Percentiles rank a stretch among this genome's conserved stretches.
Conservation (phyloP, 2,113 vertebrate genomes). For the Benitochromis conjunctus region DNA sequence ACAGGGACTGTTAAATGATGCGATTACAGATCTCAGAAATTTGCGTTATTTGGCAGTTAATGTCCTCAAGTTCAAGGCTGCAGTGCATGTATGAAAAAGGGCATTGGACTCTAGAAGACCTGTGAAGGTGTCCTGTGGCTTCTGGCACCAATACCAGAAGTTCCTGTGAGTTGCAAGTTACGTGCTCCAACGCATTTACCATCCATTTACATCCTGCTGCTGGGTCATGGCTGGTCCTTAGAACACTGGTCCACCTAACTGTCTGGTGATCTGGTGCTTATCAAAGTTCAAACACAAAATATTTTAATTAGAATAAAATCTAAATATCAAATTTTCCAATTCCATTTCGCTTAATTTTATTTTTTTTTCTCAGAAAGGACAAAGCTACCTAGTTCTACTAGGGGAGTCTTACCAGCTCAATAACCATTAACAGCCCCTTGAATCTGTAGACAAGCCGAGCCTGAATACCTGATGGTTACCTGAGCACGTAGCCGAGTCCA, state of each 20-base stretch:
- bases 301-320: not conserved
- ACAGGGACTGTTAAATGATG: not conserved
- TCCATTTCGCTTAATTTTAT: not conserved
- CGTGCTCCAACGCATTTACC: not conserved
- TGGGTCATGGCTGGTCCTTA: not conserved
- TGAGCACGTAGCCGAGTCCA: constrained; percentile 32
- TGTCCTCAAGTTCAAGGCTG: not conserved
- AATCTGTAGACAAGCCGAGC: not conserved
- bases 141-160: not conserved
- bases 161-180: not conserved
- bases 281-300: not conserved
- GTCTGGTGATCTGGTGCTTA: too few relatives aligned
- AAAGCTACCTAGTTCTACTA: not conserved
- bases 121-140: not conserved
- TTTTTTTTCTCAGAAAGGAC: not conserved
- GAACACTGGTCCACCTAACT: not conserved
- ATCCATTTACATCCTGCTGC: not conserved
- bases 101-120: not conserved
- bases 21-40: not conserved
- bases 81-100: not conserved
- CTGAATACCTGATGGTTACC: constrained; percentile 43
- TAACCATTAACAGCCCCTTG: not conserved
- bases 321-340: not conserved
- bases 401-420: not conserved
- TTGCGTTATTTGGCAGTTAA: not conserved